phyloP scores from a whole-genome alignment of 2,888 invertebrate species.

The Volucella zonaria region DNA sequence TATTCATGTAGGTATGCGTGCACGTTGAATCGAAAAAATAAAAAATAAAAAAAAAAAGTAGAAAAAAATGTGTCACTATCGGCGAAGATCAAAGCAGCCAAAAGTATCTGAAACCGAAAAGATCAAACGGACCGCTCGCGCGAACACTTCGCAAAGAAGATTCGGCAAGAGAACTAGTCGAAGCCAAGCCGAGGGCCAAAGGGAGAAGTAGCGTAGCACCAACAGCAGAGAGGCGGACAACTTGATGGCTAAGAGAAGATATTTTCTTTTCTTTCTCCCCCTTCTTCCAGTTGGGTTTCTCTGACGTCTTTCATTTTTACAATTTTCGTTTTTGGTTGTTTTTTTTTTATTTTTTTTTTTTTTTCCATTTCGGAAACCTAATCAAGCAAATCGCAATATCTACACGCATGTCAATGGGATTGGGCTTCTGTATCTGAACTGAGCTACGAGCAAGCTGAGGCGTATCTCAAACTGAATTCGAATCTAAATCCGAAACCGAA shows the following conservation, averaged over 20 bases:
- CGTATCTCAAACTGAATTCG: conserved; percentile 32
- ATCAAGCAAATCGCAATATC: conserved; percentile 70
- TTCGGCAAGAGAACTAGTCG: conserved; percentile 70
- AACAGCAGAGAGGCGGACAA: conserved; percentile 34
- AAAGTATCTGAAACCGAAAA: conserved; percentile 69
- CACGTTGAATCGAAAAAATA: conserved; percentile 22
- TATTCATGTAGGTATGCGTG: conserved; percentile 38
- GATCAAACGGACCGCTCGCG: conserved; percentile 67
- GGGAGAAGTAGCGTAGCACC: conserved; percentile 32
- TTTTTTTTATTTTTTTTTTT: conserved; percentile 20
- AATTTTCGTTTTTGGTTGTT: conserved; percentile 1
- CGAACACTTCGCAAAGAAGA: conserved; percentile 72
- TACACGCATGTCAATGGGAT: conserved; percentile 68
- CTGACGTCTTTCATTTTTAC: conserved; percentile 30
- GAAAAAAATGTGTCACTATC: conserved; percentile 68
- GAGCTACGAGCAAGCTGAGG: background rate
- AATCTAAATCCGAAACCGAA: no score
- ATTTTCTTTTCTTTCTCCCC: conserved; percentile 10
- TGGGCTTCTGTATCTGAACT: conserved; percentile 52
- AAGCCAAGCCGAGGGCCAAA: conserved; percentile 54
- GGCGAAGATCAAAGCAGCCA: conserved; percentile 67
- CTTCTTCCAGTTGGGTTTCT: conserved; percentile 1
- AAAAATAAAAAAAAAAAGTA: conserved; percentile 32
- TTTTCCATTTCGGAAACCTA: conserved; percentile 60
- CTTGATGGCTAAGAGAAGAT: conserved; percentile 53